Base-by-base conservation (phyloP, 1,140 invertebrate genomes). In the Eulimnadia texana region DNA sequence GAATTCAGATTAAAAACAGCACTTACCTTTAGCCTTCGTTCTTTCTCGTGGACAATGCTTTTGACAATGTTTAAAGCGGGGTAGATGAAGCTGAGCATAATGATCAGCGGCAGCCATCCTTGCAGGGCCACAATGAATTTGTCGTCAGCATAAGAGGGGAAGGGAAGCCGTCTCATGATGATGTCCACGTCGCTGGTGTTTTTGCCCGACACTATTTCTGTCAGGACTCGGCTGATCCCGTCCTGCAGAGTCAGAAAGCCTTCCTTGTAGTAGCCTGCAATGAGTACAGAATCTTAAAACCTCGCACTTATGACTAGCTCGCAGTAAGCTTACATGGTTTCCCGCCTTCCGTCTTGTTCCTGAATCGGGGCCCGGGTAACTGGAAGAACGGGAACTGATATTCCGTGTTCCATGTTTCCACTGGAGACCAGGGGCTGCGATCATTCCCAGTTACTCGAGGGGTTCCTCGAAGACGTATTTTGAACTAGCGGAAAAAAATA, bases 41-140 rank as follows among this genome's bases (percentile, higher is more conserved):
- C 79, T 67, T 83, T 83, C 68, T 76, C 73, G 56, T 73, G 64
- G 11, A 72, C 70, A 66, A 82, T 75, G 55, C 77, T 77, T 68
- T 83, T 88, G 6, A 88, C 83, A 25, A 86, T 84, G 69, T 88
- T 86, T 9, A 88, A 83, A 60, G 83, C 82, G 0, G 87, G 82
- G 70, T 86, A 84, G 1, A 85, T 79, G 68, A 87, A 88, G 67
- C 84, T 85, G 1, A 90, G 69, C 75, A 89, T 79, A 58, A 90
- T 80, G 54, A 93, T 82, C 61, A 90, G 73, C 0, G 85, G 84
- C 56, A 90, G 79, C 67, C 86, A 82, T 62, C 78, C 74, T 67
- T 84, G 79, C 52, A 85, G 69, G n/a, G 80, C 80, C 55, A 80
- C 72, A 22, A 85, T 67, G 60, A 90, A 76, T 11, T 78, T 77